Base-by-base conservation (phyloP, 2,797 vertebrate genomes). In the Pipistrellus pygmaeus region DNA sequence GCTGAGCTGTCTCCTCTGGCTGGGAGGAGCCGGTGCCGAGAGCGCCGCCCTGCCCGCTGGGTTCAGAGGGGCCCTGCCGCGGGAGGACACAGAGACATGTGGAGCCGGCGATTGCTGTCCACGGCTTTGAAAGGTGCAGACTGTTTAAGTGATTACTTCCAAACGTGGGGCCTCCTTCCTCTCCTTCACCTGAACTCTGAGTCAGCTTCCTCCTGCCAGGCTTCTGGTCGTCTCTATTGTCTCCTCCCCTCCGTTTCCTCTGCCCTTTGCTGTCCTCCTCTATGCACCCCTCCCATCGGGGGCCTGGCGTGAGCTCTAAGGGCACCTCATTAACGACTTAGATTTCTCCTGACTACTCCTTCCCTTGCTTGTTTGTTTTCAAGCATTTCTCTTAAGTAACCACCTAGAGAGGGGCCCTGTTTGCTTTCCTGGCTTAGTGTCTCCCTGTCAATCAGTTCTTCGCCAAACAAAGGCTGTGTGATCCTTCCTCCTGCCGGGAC, bases 361-460 rank as follows among this genome's bases (percentile, higher is more conserved):
- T 76, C 81, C 80, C 76, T 66, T 5, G 6, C 68, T 41, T 90
- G 84, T 85, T 87, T 88, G 86, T 91, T 92, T 95, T 88, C 27
- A 27, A 32, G 71, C 30, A 2, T 30, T 55, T 90, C 68, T 51
- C 72, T 71, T 69, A 71, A 83, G 55, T 27, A 77, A 90, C 66
- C 85, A 13, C 78, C 73, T 1, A 13, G 48, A 46, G 60, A 93
- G 90, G 53, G 81, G 35, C 35, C 25, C 64, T 68, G 57, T 90
- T 87, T 91, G 83, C 76, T 94, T 85, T 87, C 84, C 71, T 85
- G 68, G 78, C 85, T 46, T 76, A 23, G 27, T 35, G n/a, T 85
- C 73, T 92, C 38, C 66, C 88, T 60, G 62, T 32, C 95, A 80
- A 21, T 95, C 81, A 55, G 20, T 64, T 85, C 48, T 66, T 77